These are phyloP conservation scores for Platyscapa corneri DNA, from an alignment of 1,140 invertebrate species.

Conservation along the genomic window DNA sequence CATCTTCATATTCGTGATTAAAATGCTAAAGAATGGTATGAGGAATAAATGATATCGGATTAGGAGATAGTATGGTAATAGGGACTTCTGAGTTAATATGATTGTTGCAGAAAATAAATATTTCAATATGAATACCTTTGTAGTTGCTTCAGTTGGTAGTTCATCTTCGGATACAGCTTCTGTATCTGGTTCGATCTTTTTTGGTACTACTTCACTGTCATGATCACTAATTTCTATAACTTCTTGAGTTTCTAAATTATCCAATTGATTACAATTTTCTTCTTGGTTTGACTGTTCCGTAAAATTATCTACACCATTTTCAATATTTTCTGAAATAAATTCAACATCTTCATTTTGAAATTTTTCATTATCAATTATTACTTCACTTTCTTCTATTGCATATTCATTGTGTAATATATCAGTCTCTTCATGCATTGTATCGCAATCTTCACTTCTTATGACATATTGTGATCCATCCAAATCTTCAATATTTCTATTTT, in stretches of 20 bases:
- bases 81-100: slow-evolving; percentile 25
- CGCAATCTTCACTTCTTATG: slow-evolving; percentile 55
- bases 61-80: slow-evolving; percentile 25
- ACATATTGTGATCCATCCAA: slow-evolving; percentile 47
- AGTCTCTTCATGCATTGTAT: slow-evolving; percentile 53
- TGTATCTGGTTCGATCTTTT: slow-evolving; percentile 77
- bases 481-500: slow-evolving; percentile 5
- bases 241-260: slow-evolving; percentile 49
- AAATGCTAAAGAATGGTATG: slow-evolving; percentile 44
- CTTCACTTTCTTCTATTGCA: slow-evolving; percentile 36
- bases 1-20: slow-evolving; percentile 55
- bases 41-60: slow-evolving; percentile 31
- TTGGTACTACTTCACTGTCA: slow-evolving; percentile 51
- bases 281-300: slow-evolving; percentile 23
- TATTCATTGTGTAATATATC: slow-evolving; percentile 43
- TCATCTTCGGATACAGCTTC: slow-evolving; percentile 83
- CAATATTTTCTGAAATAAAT: slow-evolving; percentile 57
- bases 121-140: slow-evolving; percentile 63
- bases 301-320: slow-evolving; percentile 54
- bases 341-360: slow-evolving; percentile 44
- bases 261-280: slow-evolving; percentile 9
- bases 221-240: slow-evolving; percentile 59
- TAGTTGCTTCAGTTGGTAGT: slow-evolving; percentile 72
- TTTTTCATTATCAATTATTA: slow-evolving; percentile 40
- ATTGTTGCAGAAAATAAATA: neutral